These are phyloP conservation scores for Dasysyrphus albostriatus DNA, from an alignment of 2,888 invertebrate species.

Conservation along the genomic window DNA sequence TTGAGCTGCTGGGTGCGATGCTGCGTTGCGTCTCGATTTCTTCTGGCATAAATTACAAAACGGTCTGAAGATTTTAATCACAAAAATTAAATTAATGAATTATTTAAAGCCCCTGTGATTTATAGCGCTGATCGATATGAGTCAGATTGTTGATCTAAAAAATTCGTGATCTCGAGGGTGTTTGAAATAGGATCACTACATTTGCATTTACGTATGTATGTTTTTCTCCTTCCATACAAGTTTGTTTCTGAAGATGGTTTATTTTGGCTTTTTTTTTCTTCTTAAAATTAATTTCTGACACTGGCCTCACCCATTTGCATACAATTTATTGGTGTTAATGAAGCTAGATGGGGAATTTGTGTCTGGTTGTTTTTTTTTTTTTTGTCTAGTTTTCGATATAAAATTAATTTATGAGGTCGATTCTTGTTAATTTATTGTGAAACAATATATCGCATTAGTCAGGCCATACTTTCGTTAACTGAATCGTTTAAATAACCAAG, in stretches of 20 bases:
- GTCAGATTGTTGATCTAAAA: conserved; percentile 73
- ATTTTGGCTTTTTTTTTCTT: not conserved
- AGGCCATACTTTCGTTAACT: conserved; percentile 22
- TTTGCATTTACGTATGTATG: conserved; percentile 28
- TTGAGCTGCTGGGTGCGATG: not conserved
- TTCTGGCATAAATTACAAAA: conserved; percentile 63
- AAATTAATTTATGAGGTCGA: conserved; percentile 58
- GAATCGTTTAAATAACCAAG: conserved; percentile 28
- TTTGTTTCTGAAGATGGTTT: conserved; percentile 24
- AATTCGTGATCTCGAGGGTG: conserved; percentile 67
- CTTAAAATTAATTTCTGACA: conserved; percentile 16
- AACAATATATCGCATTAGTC: conserved; percentile 48
- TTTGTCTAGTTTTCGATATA: conserved; percentile 25
- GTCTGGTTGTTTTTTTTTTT: not conserved
- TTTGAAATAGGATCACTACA: conserved; percentile 61
- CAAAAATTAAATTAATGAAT: conserved; percentile 66
- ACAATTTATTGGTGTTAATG: conserved; percentile 55
- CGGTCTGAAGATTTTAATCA: conserved; percentile 61
- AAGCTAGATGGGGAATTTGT: conserved; percentile 43
- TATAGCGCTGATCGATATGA: conserved; percentile 61
- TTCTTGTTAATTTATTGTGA: conserved; percentile 65
- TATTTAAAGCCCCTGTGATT: conserved; percentile 68
- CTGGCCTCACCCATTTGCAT: conserved; percentile 57
- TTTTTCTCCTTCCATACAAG: not conserved
- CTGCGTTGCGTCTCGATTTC: conserved; percentile 42